Percentiles rank a stretch among this genome's conserved stretches.
These are phyloP conservation scores for Furcula furcula DNA, from an alignment of 2,888 invertebrate genomes.

Conservation along the genomic window DNA sequence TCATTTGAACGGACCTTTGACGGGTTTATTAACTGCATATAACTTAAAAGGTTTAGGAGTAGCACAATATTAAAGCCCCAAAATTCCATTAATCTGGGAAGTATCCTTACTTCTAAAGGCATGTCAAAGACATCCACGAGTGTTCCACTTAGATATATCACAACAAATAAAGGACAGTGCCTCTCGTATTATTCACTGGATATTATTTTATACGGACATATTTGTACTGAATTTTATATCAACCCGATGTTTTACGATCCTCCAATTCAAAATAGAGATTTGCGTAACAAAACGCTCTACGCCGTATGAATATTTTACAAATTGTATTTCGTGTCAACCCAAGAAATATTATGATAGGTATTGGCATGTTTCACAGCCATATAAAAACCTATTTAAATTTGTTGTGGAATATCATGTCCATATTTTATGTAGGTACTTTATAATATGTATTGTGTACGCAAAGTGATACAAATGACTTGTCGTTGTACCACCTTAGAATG, in stretches of 20 bases:
- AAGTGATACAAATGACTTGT: too few relatives aligned
- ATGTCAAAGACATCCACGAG: constrained; percentile 60
- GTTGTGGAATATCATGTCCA: constrained; percentile 3
- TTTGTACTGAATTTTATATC: constrained; percentile 4
- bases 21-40: too few relatives aligned
- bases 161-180: constrained; percentile 39
- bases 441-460: too few relatives aligned
- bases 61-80: constrained; percentile 56
- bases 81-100: constrained; percentile 61
- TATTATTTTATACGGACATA: constrained; percentile 4
- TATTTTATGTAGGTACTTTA: too few relatives aligned
- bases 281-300: neutral
- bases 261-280: neutral
- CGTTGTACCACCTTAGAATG: too few relatives aligned
- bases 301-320: constrained; percentile 1
- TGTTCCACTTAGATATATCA: constrained; percentile 37
- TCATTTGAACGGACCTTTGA: too few relatives aligned
- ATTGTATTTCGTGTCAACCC: constrained; percentile 1
- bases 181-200: constrained; percentile 28
- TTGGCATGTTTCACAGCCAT: constrained; percentile 1
- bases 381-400: constrained; percentile 12
- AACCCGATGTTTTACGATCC: constrained; percentile 1
- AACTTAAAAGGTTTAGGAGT: constrained; percentile 25
- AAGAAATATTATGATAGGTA: constrained; percentile 8
- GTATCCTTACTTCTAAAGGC: constrained; percentile 45